Percentiles rank a stretch among this genome's conserved stretches.
Evolutionary conservation across 2,797 vertebrate species (phyloP).

Genomic region (Champsocephalus gunnari): DNA sequence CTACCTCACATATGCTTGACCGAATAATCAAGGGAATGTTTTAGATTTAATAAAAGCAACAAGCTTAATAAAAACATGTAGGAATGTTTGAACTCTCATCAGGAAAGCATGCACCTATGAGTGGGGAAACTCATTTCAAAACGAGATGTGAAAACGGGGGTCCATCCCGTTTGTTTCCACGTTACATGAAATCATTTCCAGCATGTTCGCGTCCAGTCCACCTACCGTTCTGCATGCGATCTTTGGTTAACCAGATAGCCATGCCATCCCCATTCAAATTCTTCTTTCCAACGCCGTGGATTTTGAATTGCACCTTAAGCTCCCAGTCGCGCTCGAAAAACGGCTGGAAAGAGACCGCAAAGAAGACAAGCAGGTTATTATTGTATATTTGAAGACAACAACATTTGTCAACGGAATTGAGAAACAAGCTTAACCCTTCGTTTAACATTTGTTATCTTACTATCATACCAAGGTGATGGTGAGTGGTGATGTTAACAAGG

Average conservation of each 20-base stretch:
- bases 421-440: not conserved
- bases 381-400: not conserved
- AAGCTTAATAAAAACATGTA: too few relatives aligned
- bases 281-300: slow-evolving; percentile 94
- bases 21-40: too few relatives aligned
- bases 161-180: too few relatives aligned
- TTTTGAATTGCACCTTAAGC: slow-evolving; percentile 93
- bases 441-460: not conserved
- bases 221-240: slow-evolving; percentile 93
- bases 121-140: too few relatives aligned
- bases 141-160: too few relatives aligned
- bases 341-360: slow-evolving; percentile 80
- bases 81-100: too few relatives aligned
- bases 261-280: slow-evolving; percentile 94
- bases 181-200: not conserved
- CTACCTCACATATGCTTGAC: too few relatives aligned
- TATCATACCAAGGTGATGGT: not conserved
- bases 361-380: slow-evolving; percentile 23
- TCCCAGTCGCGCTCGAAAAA: slow-evolving; percentile 93
- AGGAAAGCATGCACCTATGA: too few relatives aligned
- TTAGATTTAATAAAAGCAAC: too few relatives aligned
- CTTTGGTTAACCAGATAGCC: slow-evolving; percentile 94
- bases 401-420: not conserved
- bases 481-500: not conserved
- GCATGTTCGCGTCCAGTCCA: not conserved